Percentiles rank a stretch among this genome's conserved stretches.
Conservation (phyloP, 2,797 vertebrate genomes). For the Rhyacichthys aspro region DNA sequence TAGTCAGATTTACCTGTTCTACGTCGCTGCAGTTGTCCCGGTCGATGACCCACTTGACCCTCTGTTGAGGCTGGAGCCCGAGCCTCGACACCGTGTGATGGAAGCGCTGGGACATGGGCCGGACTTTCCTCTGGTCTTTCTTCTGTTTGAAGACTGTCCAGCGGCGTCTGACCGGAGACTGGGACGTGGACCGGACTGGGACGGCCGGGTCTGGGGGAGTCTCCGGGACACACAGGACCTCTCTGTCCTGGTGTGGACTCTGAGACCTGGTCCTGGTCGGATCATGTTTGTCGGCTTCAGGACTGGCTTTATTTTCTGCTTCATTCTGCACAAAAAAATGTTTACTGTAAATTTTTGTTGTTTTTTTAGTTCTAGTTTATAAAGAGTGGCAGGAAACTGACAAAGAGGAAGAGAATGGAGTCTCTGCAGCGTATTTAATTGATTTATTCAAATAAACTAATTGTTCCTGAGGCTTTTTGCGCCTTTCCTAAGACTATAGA, state of each 20-base stretch:
- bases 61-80: conserved; percentile 83
- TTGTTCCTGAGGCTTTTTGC: too few relatives aligned
- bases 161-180: conserved; percentile 70
- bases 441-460: too few relatives aligned
- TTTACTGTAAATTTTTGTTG: too few relatives aligned
- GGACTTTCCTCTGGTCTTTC: background rate
- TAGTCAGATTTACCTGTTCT: conserved; percentile 74
- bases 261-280: background rate
- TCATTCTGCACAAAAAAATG: background rate
- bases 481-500: too few relatives aligned
- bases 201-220: background rate
- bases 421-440: too few relatives aligned
- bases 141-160: conserved; percentile 85
- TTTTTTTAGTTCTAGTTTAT: too few relatives aligned
- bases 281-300: background rate
- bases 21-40: conserved; percentile 79
- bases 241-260: background rate
- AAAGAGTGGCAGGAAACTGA: too few relatives aligned
- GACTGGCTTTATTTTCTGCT: background rate
- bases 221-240: background rate
- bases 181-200: background rate
- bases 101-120: conserved; percentile 78
- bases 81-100: conserved; percentile 75
- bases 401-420: too few relatives aligned
- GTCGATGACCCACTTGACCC: conserved; percentile 88